phyloP scores from a whole-genome alignment of 2,797 vertebrate species.

The Tokudaia muenninki region DNA sequence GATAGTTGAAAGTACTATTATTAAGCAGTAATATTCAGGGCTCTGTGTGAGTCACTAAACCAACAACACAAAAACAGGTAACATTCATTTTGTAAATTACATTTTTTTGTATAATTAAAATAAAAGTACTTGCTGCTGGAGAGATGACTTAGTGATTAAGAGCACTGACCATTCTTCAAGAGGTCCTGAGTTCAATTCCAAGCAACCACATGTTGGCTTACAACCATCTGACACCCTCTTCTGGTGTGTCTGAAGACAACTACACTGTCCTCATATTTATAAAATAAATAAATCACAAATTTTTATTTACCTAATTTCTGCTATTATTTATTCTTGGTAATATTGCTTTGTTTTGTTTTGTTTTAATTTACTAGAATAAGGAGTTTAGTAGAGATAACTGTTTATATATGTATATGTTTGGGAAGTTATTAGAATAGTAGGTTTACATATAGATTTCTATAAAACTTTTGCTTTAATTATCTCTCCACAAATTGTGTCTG shows the following conservation, averaged over 20 bases:
- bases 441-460: not conserved
- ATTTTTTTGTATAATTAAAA: not conserved
- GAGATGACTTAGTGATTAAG: no score
- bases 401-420: not conserved
- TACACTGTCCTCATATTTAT: no score
- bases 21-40: not conserved
- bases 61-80: not conserved
- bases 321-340: not conserved
- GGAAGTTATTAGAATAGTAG: not conserved
- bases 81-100: not conserved
- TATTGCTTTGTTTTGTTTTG: not conserved
- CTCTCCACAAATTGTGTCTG: not conserved
- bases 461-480: not conserved
- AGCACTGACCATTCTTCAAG: no score
- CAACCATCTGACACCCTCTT: no score
- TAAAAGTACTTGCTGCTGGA: not conserved
- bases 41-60: not conserved
- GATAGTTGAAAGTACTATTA: not conserved
- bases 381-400: not conserved
- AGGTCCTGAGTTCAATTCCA: no score
- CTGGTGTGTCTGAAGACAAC: no score
- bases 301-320: not conserved
- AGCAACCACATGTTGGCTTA: no score
- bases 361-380: not conserved
- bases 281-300: no score